Percentiles rank a stretch among this genome's conserved stretches.
phyloP scores from a whole-genome alignment of 2,797 vertebrate genomes.

The Cygnus olor region DNA sequence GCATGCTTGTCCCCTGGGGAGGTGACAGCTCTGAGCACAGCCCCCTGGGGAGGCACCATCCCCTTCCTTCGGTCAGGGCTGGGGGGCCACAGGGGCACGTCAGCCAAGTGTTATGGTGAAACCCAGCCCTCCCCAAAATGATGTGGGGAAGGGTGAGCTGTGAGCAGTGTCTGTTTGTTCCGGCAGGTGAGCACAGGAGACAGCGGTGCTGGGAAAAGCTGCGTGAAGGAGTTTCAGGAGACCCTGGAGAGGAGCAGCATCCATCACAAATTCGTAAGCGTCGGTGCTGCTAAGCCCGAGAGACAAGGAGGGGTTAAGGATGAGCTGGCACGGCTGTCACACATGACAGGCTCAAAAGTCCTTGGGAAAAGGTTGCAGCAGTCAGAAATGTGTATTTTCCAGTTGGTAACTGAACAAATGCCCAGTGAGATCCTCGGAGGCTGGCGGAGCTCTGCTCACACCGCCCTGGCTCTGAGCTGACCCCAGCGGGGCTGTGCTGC shows the following conservation, averaged over 20 bases:
- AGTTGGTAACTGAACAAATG: neutral
- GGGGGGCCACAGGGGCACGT: too few species aligned
- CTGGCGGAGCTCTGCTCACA: neutral
- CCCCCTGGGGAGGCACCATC: neutral
- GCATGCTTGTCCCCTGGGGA: neutral
- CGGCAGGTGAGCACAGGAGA: neutral
- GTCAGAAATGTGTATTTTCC: neutral
- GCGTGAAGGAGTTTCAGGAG: neutral
- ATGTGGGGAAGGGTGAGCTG: neutral
- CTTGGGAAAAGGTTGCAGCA: neutral
- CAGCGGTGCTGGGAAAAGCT: neutral
- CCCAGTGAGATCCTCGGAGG: neutral
- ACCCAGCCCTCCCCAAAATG: neutral
- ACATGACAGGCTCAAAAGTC: neutral
- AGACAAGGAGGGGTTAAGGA: neutral
- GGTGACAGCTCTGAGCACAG: neutral
- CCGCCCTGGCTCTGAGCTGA: neutral
- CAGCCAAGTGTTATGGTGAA: neutral
- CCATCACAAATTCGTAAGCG: accelerated
- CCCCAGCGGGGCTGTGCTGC: neutral
- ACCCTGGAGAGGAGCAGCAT: neutral
- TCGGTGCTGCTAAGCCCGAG: neutral
- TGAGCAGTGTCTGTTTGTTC: neutral
- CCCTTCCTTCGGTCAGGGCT: accelerated
- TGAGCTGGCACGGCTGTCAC: neutral